These are phyloP conservation scores for Catharus fuscescens DNA, from an alignment of 2,113 vertebrate genomes.

Conservation along the genomic window DNA sequence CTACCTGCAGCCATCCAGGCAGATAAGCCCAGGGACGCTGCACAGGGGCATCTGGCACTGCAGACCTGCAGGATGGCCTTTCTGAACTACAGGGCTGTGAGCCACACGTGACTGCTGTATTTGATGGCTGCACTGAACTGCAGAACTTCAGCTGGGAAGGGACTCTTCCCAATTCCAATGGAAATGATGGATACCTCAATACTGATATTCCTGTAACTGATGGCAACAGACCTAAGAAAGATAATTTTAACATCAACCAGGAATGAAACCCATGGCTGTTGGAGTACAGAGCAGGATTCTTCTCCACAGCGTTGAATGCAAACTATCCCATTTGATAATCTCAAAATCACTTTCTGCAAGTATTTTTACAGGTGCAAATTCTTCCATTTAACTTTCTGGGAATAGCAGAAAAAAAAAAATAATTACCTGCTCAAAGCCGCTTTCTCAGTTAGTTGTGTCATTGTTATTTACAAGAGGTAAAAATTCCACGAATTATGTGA, in stretches of 20 bases:
- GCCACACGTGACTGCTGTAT: neutral
- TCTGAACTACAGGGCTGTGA: neutral
- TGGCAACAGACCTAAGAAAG: neutral
- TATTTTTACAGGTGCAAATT: neutral
- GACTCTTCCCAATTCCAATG: neutral
- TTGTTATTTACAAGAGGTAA: conserved; percentile 29
- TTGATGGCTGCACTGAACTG: neutral
- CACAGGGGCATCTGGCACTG: neutral
- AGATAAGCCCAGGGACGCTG: neutral
- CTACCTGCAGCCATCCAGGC: neutral
- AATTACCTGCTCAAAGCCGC: neutral
- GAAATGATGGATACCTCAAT: neutral
- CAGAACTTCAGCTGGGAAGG: neutral
- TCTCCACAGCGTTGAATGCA: neutral
- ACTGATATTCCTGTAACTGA: neutral
- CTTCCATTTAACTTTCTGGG: neutral
- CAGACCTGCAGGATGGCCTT: neutral
- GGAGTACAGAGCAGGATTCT: neutral
- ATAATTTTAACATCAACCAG: neutral
- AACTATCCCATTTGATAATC: neutral
- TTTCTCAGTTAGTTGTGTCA: neutral
- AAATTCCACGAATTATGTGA: neutral
- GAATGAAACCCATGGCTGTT: neutral
- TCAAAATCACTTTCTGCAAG: neutral
- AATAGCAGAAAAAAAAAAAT: neutral